phyloP scores from a whole-genome alignment of 1,140 invertebrate genomes.

The Palaemon carinicauda region DNA sequence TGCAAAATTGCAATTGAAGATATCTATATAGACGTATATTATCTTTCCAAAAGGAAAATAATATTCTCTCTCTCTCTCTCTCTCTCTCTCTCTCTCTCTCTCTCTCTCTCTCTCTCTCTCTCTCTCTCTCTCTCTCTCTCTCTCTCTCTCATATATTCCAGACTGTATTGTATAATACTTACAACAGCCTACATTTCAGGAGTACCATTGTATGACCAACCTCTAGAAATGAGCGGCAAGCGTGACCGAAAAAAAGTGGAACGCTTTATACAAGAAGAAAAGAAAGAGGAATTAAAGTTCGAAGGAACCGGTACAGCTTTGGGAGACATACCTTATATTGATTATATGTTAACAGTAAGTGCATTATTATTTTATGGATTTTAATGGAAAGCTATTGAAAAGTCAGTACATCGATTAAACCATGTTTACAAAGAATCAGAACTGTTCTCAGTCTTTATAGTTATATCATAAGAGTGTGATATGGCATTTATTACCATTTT shows the following conservation, averaged over 20 bases:
- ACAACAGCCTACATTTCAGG: background rate
- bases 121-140: too few species aligned
- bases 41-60: too few species aligned
- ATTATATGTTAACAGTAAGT: slow-evolving; percentile 26
- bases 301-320: slow-evolving; percentile 63
- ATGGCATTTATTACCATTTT: too few species aligned
- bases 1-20: too few species aligned
- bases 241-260: slow-evolving; percentile 65
- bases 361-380: background rate
- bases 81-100: too few species aligned
- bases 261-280: slow-evolving; percentile 62
- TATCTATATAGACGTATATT: too few species aligned
- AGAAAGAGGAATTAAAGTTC: slow-evolving; percentile 62
- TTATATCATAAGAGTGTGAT: too few species aligned
- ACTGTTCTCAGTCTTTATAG: too few species aligned
- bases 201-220: slow-evolving; percentile 63
- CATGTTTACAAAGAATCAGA: too few species aligned
- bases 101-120: too few species aligned
- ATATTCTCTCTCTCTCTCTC: too few species aligned
- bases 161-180: background rate
- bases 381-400: background rate
- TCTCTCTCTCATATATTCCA: too few species aligned
- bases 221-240: slow-evolving; percentile 63
- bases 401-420: background rate
- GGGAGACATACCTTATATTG: slow-evolving; percentile 63